Conservation (phyloP, 2,888 invertebrate genomes). For the Metacarcinus magister region DNA sequence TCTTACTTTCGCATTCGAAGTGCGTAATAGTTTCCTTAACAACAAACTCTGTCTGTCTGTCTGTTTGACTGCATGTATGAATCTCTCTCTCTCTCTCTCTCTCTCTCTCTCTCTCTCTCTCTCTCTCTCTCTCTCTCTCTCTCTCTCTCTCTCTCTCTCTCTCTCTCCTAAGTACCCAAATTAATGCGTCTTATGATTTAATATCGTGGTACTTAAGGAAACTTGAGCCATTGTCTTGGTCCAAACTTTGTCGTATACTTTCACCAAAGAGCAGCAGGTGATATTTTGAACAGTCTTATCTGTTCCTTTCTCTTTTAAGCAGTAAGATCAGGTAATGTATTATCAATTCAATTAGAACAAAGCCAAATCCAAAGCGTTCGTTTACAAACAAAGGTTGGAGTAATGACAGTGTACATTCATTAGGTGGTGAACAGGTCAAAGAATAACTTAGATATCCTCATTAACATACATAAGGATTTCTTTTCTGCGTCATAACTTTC, state of each 20-base stretch:
- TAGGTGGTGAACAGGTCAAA: neutral
- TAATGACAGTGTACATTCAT: neutral
- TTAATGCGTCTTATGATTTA: neutral
- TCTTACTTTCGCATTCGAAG: too few species aligned
- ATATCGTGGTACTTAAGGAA: slow-evolving; percentile 11
- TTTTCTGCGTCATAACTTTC: neutral
- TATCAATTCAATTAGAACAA: neutral
- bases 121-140: neutral
- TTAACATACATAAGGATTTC: neutral
- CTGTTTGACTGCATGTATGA: neutral
- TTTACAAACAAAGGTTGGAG: neutral
- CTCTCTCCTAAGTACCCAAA: neutral
- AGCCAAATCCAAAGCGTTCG: neutral
- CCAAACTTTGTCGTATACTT: neutral
- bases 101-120: neutral
- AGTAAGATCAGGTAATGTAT: neutral
- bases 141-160: neutral
- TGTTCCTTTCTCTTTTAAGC: neutral
- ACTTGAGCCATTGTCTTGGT: neutral
- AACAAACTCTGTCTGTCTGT: too few species aligned
- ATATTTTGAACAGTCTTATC: neutral
- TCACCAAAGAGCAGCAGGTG: neutral
- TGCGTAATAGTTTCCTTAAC: too few species aligned
- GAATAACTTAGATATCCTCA: neutral
- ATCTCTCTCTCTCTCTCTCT: too few species aligned